Evolutionary conservation across 1,140 invertebrate genomes (phyloP).

Genomic region (Drosophila azteca): DNA sequence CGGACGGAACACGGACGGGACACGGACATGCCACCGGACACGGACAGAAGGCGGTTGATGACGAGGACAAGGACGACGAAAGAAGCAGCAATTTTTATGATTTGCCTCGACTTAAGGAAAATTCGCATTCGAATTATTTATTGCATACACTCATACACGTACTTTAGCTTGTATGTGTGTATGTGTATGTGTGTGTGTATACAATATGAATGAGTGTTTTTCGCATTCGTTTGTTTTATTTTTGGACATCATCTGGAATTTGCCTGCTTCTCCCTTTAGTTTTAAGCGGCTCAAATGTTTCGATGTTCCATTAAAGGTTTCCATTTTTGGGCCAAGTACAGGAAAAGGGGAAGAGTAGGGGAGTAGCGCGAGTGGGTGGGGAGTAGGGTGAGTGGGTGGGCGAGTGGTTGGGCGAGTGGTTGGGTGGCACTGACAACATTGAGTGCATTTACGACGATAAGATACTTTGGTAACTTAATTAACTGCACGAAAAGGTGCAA

Average conservation of each 20-base stretch:
- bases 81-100: conserved; percentile 58
- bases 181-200: conserved; percentile 21
- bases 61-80: no score
- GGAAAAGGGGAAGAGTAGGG: no score
- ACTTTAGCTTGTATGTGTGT: no score
- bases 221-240: conserved; percentile 32
- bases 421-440: neutral
- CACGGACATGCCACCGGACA: no score
- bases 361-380: no score
- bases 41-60: no score
- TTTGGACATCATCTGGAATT: conserved; percentile 7
- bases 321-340: neutral
- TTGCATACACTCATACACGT: conserved; percentile 17
- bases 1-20: no score
- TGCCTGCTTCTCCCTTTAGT: neutral
- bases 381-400: no score
- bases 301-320: conserved; percentile 55
- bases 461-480: conserved; percentile 75
- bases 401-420: no score
- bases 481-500: conserved; percentile 43
- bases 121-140: conserved; percentile 66
- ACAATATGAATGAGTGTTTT: conserved; percentile 31
- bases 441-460: conserved; percentile 72
- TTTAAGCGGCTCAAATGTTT: conserved; percentile 45
- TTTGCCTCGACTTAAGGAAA: conserved; percentile 32